Percentiles rank a stretch among this genome's conserved stretches.
These are phyloP conservation scores for Dichetophora obliterata DNA, from an alignment of 2,888 invertebrate species.

Conservation along the genomic window DNA sequence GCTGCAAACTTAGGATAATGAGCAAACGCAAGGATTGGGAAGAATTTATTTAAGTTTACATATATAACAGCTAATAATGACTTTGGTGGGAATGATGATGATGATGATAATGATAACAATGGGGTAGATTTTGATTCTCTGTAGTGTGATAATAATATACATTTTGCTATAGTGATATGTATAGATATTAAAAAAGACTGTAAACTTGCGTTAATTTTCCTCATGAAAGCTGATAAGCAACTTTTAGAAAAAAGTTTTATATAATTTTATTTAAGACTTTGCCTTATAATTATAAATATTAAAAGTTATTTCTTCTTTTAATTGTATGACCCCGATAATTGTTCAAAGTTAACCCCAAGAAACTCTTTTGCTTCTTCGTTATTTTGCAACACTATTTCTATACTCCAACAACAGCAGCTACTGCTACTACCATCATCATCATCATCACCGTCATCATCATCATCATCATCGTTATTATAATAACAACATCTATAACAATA, in stretches of 20 bases:
- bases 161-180: too few species aligned
- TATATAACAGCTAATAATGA: background rate
- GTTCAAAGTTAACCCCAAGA: too few species aligned
- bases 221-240: background rate
- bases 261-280: too few species aligned
- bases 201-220: background rate
- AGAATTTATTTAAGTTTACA: constrained; percentile 10
- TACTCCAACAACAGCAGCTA: background rate
- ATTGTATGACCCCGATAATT: too few species aligned
- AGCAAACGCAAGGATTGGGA: background rate
- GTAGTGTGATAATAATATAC: too few species aligned
- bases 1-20: constrained; percentile 9
- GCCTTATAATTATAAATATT: too few species aligned
- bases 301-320: too few species aligned
- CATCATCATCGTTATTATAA: background rate
- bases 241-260: background rate
- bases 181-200: too few species aligned
- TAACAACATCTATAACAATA: constrained; percentile 1
- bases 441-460: background rate
- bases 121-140: too few species aligned
- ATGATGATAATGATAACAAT: too few species aligned
- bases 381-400: background rate
- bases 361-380: background rate
- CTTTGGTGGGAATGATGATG: too few species aligned
- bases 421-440: background rate